Evolutionary conservation across 1,140 invertebrate genomes (phyloP).

Genomic region (Linepithema humile): DNA sequence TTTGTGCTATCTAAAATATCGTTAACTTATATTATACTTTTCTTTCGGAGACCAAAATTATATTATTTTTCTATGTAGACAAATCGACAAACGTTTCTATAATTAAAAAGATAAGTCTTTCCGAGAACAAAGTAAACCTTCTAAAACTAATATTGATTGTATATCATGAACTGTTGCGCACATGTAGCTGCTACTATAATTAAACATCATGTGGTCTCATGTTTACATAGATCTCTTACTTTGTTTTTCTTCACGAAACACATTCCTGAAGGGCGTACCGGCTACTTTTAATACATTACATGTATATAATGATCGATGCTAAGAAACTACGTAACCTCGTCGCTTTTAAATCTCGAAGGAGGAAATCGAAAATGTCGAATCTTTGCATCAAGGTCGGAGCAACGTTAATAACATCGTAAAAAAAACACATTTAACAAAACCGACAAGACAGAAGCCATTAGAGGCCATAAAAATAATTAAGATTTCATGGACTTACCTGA

Average conservation of each 20-base stretch:
- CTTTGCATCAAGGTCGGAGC: background rate
- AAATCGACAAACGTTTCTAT: background rate
- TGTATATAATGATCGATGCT: background rate
- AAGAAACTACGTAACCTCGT: background rate
- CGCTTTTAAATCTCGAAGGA: background rate
- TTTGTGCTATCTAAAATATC: background rate
- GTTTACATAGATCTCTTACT: background rate
- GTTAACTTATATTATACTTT: background rate
- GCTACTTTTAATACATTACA: background rate
- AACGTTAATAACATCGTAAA: background rate
- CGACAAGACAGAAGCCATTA: background rate
- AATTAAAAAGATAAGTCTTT: background rate
- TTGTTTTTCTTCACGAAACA: background rate
- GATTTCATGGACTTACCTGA: constrained; percentile 73
- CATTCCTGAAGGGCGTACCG: background rate
- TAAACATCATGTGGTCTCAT: background rate
- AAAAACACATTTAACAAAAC: background rate
- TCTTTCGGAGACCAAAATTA: background rate
- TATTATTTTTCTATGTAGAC: background rate
- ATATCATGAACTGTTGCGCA: background rate
- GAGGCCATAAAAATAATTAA: background rate
- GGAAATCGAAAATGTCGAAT: background rate
- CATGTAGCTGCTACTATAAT: background rate
- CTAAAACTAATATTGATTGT: background rate
- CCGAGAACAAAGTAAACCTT: background rate